Percentiles rank a stretch among this genome's conserved stretches.
These are phyloP conservation scores for Cotesia typhae DNA, from an alignment of 1,140 invertebrate species.

Conservation along the genomic window DNA sequence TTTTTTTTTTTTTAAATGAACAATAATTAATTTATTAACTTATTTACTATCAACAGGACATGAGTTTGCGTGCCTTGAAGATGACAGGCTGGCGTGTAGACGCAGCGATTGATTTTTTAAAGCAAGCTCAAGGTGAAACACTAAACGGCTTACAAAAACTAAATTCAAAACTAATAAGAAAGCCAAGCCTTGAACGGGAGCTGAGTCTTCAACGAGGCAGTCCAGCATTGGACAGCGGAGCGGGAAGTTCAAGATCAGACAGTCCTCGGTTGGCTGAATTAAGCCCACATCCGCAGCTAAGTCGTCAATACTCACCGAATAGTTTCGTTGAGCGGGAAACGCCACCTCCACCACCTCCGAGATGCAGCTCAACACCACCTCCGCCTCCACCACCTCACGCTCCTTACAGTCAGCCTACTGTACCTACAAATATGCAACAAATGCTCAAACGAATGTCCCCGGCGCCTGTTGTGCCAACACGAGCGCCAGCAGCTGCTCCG, in stretches of 20 bases:
- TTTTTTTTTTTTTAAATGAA: background rate
- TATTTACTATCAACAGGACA: slow-evolving; percentile 66
- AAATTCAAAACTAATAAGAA: slow-evolving; percentile 81
- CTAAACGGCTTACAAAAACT: slow-evolving; percentile 70
- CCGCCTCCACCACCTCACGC: slow-evolving; percentile 76
- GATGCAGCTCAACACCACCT: slow-evolving; percentile 73
- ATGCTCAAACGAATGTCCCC: slow-evolving; percentile 87
- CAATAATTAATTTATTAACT: slow-evolving; percentile 5
- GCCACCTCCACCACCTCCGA: slow-evolving; percentile 77
- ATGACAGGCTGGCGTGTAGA: slow-evolving; percentile 74
- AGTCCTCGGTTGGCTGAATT: slow-evolving; percentile 74
- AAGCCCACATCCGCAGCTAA: slow-evolving; percentile 68
- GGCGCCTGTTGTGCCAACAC: slow-evolving; percentile 72
- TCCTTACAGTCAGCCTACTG: slow-evolving; percentile 62
- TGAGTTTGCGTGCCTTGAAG: slow-evolving; percentile 74
- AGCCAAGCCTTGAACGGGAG: slow-evolving; percentile 86
- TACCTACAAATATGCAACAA: slow-evolving; percentile 79
- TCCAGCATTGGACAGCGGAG: slow-evolving; percentile 86
- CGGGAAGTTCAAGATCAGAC: slow-evolving; percentile 87
- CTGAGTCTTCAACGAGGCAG: slow-evolving; percentile 78
- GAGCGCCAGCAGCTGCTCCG: slow-evolving; percentile 67
- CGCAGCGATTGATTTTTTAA: slow-evolving; percentile 75
- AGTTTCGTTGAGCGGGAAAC: slow-evolving; percentile 70
- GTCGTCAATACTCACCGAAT: slow-evolving; percentile 66
- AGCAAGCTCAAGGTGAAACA: slow-evolving; percentile 71